These are phyloP conservation scores for Alectura lathami DNA, from an alignment of 2,113 vertebrate genomes.

Conservation along the genomic window DNA sequence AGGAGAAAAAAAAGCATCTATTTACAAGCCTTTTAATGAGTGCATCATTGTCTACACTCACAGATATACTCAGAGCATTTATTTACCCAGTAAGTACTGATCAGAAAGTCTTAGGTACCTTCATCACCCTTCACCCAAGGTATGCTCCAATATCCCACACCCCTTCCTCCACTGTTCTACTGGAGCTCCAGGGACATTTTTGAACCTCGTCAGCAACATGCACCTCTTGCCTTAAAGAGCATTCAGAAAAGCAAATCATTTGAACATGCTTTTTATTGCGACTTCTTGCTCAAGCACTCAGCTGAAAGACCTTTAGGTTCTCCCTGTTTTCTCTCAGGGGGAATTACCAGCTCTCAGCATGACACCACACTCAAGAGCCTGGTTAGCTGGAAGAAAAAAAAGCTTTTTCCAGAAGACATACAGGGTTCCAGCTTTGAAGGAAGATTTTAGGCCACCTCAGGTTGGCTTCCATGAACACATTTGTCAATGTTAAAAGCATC, in stretches of 20 bases:
- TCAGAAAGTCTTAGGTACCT: not conserved
- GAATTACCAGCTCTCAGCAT: not conserved
- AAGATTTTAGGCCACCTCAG: not conserved
- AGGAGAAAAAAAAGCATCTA: not conserved
- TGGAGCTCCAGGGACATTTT: not conserved
- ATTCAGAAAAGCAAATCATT: not conserved
- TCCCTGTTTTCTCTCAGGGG: not conserved
- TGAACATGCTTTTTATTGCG: not conserved
- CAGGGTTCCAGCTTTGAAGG: not conserved
- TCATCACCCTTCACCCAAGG: not conserved
- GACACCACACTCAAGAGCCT: not conserved
- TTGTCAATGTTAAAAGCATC: not conserved
- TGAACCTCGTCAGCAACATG: not conserved
- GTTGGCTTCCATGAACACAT: not conserved
- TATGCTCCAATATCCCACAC: rapidly evolving
- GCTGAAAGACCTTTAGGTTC: not conserved
- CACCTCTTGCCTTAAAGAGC: not conserved
- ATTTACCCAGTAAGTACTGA: rapidly evolving
- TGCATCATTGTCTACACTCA: not conserved
- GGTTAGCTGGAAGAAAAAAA: not conserved
- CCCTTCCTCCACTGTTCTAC: not conserved
- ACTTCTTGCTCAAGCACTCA: not conserved
- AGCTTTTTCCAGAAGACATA: not conserved
- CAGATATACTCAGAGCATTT: not conserved
- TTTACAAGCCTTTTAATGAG: not conserved